Evolutionary conservation across 2,888 invertebrate genomes (phyloP).

Genomic region (Thysanoteuthis rhombus): DNA sequence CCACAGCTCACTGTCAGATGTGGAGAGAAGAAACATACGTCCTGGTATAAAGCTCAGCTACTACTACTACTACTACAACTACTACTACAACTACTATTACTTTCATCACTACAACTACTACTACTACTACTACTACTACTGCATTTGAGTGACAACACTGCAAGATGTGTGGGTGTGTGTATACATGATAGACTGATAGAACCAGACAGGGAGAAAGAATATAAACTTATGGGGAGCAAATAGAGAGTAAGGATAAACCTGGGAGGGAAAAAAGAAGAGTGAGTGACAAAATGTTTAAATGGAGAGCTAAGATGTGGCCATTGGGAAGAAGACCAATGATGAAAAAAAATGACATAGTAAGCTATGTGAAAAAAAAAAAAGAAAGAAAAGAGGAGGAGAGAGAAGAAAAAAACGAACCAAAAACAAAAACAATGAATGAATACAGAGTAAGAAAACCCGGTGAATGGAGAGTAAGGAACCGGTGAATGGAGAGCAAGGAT

Average conservation of each 20-base stretch:
- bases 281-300: not conserved
- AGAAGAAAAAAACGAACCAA: not conserved
- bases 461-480: not conserved
- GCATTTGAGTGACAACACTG: not conserved
- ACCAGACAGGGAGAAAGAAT: not conserved
- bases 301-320: not conserved
- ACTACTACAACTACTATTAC: not conserved
- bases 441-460: not conserved
- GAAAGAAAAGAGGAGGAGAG: not conserved
- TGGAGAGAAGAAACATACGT: slow-evolving; percentile 12
- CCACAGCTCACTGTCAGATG: slow-evolving; percentile 12
- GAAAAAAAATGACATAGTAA: not conserved
- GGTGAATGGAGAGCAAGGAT: not conserved
- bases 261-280: not conserved
- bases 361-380: not conserved
- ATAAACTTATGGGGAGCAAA: not conserved
- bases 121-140: not conserved
- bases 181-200: slow-evolving; percentile 12
- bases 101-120: not conserved
- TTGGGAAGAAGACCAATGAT: not conserved
- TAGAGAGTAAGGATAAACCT: not conserved
- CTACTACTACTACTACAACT: not conserved
- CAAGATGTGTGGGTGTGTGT: not conserved
- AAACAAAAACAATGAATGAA: not conserved
- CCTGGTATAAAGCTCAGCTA: not conserved